Evolutionary conservation across 1,140 invertebrate species (phyloP).

Genomic region (Drosophila dunni): DNA sequence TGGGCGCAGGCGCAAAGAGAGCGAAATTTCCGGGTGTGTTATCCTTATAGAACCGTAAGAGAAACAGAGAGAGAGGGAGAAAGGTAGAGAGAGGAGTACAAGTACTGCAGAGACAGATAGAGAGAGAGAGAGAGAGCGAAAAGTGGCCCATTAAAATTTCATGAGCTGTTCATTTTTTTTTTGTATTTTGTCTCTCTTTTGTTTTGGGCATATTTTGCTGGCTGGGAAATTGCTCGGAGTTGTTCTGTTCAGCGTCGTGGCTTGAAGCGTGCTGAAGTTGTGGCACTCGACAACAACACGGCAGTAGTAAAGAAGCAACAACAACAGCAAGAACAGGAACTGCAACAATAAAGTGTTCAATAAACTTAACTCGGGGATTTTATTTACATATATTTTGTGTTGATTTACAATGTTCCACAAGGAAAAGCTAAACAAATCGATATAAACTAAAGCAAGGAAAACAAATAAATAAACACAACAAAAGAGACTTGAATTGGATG

Average conservation of each 20-base stretch:
- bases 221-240: slow-evolving; percentile 12
- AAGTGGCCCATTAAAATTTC: slow-evolving; percentile 62
- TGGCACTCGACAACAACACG: slow-evolving; percentile 19
- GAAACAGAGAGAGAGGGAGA: slow-evolving; percentile 1
- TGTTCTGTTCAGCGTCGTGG: slow-evolving; percentile 34
- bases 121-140: slow-evolving; percentile 26
- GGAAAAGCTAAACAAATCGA: slow-evolving; percentile 32
- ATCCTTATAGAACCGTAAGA: slow-evolving; percentile 9
- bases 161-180: slow-evolving; percentile 46
- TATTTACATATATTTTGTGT: not conserved
- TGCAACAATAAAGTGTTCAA: slow-evolving; percentile 78
- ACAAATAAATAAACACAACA: slow-evolving; percentile 18
- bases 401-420: slow-evolving; percentile 17
- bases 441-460: slow-evolving; percentile 27
- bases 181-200: slow-evolving; percentile 4
- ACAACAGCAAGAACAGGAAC: not conserved
- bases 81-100: slow-evolving; percentile 33
- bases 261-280: slow-evolving; percentile 42
- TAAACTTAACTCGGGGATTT: slow-evolving; percentile 68
- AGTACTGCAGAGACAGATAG: slow-evolving; percentile 16
- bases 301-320: not conserved
- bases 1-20: slow-evolving; percentile 35
- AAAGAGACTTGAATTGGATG: slow-evolving; percentile 12
- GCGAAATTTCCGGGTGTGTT: slow-evolving; percentile 17
- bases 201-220: slow-evolving; percentile 61